Base-by-base conservation (phyloP, 2,888 invertebrate genomes). In the Theretra japonica region DNA sequence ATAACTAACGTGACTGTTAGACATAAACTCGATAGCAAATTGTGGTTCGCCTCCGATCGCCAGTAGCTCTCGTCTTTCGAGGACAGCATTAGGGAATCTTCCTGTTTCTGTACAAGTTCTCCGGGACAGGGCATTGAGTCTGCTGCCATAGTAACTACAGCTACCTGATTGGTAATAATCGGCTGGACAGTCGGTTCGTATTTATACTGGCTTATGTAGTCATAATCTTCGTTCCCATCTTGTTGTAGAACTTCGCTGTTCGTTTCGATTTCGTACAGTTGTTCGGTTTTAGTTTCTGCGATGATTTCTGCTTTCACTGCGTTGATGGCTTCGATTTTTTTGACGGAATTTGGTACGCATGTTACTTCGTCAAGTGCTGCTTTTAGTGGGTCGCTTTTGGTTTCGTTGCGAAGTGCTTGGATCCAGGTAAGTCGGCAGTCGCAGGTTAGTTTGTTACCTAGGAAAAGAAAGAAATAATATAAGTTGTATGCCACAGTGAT, bases 351-450 rank as follows among this genome's bases (percentile, higher is more conserved):
- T 4, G 85, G 82, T 25, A 86, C 69, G 88, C 97, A 97, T 72
- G 96, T 96, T 76, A 97, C 94, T 77, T 96, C 96, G 81, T 97
- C 96, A 48, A 97, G 93, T 53, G 96, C 95, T 79, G 95, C 94
- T 79, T 95, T 95, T 70, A 97, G 94, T 77, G 96, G 95, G 80
- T 95, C 95, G 85, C 96, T 97, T 86, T 96, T 96, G 70, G 97
- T 97, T 86, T 97, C 97, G 88, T 97, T 96, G 78, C 96, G 95
- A 72, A 98, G 91, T 68, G 95, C 93, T 91, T 96, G 96, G 83
- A 97, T 95, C 98, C 98, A 98, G 70, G 96, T 95, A 70, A 98
- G 92, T 68, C 97, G 97, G 84, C 97, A 97, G 91, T 97, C 97
- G 90, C 98, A 98, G 82, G 94, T 95, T 85, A 98, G 95, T 83